These are phyloP conservation scores for Varecia variegata DNA, from an alignment of 2,797 vertebrate species.

Conservation along the genomic window DNA sequence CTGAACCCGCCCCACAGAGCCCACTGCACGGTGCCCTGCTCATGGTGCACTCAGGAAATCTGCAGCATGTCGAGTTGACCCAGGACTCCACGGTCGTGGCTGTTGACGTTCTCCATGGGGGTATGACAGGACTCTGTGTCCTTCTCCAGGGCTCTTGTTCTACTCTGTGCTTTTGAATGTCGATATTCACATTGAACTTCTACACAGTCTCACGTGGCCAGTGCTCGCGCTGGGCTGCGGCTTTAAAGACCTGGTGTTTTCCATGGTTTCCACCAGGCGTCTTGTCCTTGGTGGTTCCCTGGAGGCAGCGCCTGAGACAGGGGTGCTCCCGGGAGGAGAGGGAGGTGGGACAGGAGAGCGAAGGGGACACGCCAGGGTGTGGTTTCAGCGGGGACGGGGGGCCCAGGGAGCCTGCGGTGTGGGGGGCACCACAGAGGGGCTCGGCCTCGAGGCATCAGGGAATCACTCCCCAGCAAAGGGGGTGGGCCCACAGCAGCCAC, in stretches of 20 bases:
- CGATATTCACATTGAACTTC: background rate
- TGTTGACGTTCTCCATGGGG: background rate
- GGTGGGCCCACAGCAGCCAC: rapidly evolving
- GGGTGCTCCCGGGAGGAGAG: background rate
- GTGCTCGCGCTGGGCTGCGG: background rate
- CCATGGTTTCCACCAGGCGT: background rate
- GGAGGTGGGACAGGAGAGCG: background rate
- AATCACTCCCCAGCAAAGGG: background rate
- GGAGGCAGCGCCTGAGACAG: background rate
- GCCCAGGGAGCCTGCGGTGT: background rate
- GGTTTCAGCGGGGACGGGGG: background rate
- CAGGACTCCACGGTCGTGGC: background rate
- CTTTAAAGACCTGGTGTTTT: background rate
- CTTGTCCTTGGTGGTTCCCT: background rate
- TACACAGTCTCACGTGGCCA: rapidly evolving
- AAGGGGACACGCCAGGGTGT: background rate
- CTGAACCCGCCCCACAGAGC: background rate
- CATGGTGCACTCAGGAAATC: rapidly evolving
- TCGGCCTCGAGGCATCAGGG: background rate
- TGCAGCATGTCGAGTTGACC: background rate
- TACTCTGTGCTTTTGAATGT: rapidly evolving
- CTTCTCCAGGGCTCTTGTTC: background rate
- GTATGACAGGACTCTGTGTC: background rate
- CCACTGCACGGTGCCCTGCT: rapidly evolving
- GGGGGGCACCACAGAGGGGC: rapidly evolving